Conservation (phyloP, 2,888 invertebrate species). For the Blomia tropicalis region DNA sequence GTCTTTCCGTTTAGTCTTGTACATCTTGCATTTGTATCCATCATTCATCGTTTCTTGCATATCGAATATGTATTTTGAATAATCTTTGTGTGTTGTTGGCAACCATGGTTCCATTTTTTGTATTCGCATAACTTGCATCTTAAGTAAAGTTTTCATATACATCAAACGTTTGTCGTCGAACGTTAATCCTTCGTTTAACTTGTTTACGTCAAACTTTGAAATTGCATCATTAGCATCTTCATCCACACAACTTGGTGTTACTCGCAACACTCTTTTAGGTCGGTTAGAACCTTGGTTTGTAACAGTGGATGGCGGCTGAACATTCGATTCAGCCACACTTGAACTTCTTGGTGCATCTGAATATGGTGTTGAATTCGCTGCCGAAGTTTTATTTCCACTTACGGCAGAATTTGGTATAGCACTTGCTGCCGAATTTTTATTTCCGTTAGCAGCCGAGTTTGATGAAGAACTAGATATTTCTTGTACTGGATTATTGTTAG, state of each 20-base stretch:
- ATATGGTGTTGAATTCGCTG: too few species aligned
- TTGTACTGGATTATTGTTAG: too few species aligned
- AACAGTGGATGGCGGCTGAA: too few species aligned
- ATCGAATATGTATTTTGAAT: not conserved
- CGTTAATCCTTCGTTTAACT: not conserved
- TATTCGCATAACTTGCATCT: not conserved
- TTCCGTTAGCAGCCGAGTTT: too few species aligned
- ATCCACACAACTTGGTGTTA: conserved; percentile 1
- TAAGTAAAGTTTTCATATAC: not conserved
- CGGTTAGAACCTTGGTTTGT: not conserved
- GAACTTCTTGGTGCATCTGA: too few species aligned
- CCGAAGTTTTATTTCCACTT: not conserved
- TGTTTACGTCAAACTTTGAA: not conserved
- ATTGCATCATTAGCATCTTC: not conserved
- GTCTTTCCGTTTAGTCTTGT: not conserved
- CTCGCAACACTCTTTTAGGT: not conserved
- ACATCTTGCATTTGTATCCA: not conserved
- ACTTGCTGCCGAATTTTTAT: too few species aligned
- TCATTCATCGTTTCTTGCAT: not conserved
- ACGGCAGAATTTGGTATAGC: too few species aligned
- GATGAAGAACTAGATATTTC: too few species aligned
- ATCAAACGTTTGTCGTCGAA: conserved; percentile 1
- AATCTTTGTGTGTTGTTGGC: not conserved
- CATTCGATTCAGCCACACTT: too few species aligned
- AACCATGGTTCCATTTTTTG: not conserved